phyloP scores from a whole-genome alignment of 1,140 invertebrate species.

The Brachionus rubens region DNA sequence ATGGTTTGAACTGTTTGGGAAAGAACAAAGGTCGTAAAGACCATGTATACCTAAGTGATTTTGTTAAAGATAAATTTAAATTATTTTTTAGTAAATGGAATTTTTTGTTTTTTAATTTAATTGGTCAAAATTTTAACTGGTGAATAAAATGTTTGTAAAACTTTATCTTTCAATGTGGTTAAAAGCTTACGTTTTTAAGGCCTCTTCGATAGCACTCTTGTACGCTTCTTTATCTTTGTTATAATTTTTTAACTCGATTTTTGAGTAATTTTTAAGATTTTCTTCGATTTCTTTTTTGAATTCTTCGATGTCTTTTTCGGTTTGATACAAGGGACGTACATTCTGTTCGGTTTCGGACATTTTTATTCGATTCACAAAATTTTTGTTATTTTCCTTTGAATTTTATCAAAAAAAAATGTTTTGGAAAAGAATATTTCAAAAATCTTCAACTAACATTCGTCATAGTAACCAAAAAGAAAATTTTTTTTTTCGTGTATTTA shows the following conservation, averaged over 20 bases:
- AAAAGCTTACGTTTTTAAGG: constrained; percentile 25
- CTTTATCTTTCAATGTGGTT: constrained; percentile 1
- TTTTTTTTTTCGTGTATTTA: too few species aligned
- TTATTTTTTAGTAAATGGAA: constrained; percentile 29
- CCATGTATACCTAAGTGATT: constrained; percentile 34
- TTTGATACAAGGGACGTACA: not conserved
- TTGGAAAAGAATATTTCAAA: too few species aligned
- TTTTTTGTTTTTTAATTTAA: constrained; percentile 33
- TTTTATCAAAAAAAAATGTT: too few species aligned
- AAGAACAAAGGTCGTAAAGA: constrained; percentile 35
- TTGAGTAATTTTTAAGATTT: constrained; percentile 6
- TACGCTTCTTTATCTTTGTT: constrained; percentile 43
- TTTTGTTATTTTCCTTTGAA: too few species aligned
- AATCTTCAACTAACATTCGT: too few species aligned
- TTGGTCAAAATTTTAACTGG: constrained; percentile 32
- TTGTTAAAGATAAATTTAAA: constrained; percentile 10
- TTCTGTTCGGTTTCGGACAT: not conserved
- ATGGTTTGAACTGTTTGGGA: constrained; percentile 21
- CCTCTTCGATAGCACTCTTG: constrained; percentile 14
- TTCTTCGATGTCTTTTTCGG: not conserved
- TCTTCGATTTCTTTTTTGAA: constrained; percentile 22
- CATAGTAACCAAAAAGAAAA: too few species aligned
- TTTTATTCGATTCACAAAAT: too few species aligned
- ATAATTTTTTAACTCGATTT: constrained; percentile 32
- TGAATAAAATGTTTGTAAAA: too few species aligned